phyloP scores from a whole-genome alignment of 2,888 invertebrate genomes.

The Hipparchia semele region DNA sequence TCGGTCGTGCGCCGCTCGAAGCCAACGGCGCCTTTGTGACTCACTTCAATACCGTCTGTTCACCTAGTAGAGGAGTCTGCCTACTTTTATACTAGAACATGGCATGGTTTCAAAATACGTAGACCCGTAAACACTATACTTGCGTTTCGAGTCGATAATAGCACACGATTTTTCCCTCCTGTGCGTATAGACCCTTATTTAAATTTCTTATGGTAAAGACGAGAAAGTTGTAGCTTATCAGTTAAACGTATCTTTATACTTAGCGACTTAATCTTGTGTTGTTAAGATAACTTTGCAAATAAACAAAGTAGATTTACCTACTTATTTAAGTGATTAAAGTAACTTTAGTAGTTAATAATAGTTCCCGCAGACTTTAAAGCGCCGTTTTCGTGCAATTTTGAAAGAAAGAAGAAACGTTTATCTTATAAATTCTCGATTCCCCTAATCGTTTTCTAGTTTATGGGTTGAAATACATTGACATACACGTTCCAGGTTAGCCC shows the following conservation, averaged over 20 bases:
- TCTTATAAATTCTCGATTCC: too few relatives aligned
- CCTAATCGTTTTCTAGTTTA: too few relatives aligned
- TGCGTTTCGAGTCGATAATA: background rate
- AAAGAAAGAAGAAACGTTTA: background rate
- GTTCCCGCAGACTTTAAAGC: background rate
- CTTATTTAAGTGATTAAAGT: background rate
- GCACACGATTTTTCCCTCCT: background rate
- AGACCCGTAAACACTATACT: too few relatives aligned
- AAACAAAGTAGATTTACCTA: background rate
- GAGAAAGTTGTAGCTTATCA: slow-evolving; percentile 10
- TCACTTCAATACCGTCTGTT: too few relatives aligned
- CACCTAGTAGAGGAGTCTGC: too few relatives aligned
- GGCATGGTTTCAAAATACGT: too few relatives aligned
- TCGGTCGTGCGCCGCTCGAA: too few relatives aligned
- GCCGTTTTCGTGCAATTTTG: background rate
- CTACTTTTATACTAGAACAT: too few relatives aligned
- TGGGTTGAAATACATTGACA: too few relatives aligned
- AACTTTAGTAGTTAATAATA: background rate
- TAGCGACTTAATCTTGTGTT: slow-evolving; percentile 9
- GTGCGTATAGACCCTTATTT: background rate
- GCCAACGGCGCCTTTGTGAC: too few relatives aligned
- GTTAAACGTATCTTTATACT: slow-evolving; percentile 10
- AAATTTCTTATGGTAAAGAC: slow-evolving; percentile 12
- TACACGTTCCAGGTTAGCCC: too few relatives aligned
- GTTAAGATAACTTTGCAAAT: slow-evolving; percentile 14